Evolutionary conservation across 2,113 vertebrate species (phyloP).

Genomic region (Prunella himalayana): DNA sequence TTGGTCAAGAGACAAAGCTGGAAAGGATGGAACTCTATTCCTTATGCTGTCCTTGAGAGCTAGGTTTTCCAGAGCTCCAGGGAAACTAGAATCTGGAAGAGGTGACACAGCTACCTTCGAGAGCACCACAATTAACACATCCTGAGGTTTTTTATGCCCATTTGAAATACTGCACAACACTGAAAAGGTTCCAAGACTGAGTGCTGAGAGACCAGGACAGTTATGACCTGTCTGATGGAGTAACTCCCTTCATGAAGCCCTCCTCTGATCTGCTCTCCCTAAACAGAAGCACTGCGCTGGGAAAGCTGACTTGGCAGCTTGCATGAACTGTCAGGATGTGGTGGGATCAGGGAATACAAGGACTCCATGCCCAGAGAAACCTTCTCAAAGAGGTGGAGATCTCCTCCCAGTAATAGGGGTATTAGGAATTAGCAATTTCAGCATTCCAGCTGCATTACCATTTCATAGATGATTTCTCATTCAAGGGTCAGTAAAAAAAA

Average conservation of each 20-base stretch:
- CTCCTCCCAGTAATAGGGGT: background rate
- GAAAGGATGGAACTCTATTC: background rate
- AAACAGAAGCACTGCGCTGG: fast-evolving
- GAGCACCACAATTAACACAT: background rate
- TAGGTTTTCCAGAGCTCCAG: background rate
- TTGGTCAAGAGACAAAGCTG: background rate
- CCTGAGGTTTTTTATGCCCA: background rate
- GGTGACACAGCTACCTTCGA: background rate
- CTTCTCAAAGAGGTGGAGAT: background rate
- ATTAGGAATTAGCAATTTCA: background rate
- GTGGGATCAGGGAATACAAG: background rate
- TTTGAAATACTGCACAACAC: background rate
- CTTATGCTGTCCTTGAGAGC: background rate
- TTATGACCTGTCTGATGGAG: background rate
- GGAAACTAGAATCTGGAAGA: background rate
- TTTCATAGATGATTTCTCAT: background rate
- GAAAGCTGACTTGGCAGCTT: background rate
- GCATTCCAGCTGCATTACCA: background rate
- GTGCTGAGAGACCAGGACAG: background rate
- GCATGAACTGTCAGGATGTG: fast-evolving
- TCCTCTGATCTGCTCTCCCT: background rate
- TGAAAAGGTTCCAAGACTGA: background rate
- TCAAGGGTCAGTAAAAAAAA: background rate
- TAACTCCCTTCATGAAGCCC: background rate
- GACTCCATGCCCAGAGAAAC: background rate